A percentile compares a stretch with the other conserved stretches of the same genome.
Conservation (phyloP, 2,888 invertebrate genomes). For the Beris chalybata region DNA sequence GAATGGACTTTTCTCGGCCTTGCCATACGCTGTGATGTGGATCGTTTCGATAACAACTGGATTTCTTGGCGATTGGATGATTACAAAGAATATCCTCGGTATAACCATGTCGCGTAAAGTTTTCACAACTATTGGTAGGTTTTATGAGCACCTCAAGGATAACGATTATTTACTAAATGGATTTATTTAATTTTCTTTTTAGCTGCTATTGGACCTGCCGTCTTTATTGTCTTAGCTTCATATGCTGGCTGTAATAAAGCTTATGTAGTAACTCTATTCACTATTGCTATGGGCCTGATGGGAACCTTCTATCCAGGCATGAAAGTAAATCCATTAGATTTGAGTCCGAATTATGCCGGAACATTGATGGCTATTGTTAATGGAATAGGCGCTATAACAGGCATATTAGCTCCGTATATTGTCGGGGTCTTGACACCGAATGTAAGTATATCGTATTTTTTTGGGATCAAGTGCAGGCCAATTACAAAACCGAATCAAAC, state of each 20-base stretch:
- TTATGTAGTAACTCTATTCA: slow-evolving; percentile 65
- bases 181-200: slow-evolving; percentile 37
- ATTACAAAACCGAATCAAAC: too few relatives aligned
- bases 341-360: slow-evolving; percentile 68
- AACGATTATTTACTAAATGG: slow-evolving; percentile 3
- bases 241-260: slow-evolving; percentile 68
- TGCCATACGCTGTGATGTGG: slow-evolving; percentile 67
- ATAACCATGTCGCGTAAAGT: slow-evolving; percentile 64
- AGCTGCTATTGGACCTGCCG: slow-evolving; percentile 70
- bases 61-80: slow-evolving; percentile 69
- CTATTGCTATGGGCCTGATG: slow-evolving; percentile 70
- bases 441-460: slow-evolving; percentile 55
- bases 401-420: slow-evolving; percentile 69
- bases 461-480: too few relatives aligned
- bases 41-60: slow-evolving; percentile 64
- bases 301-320: slow-evolving; percentile 71
- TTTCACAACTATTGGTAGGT: slow-evolving; percentile 69
- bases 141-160: background rate
- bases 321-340: slow-evolving; percentile 69
- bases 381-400: slow-evolving; percentile 72
- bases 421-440: slow-evolving; percentile 68
- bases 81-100: slow-evolving; percentile 62
- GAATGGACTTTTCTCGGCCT: slow-evolving; percentile 63
- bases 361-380: slow-evolving; percentile 71
- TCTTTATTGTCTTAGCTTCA: slow-evolving; percentile 68